Conservation (phyloP, 1,140 invertebrate species). For the Drosophila bipectinata region DNA sequence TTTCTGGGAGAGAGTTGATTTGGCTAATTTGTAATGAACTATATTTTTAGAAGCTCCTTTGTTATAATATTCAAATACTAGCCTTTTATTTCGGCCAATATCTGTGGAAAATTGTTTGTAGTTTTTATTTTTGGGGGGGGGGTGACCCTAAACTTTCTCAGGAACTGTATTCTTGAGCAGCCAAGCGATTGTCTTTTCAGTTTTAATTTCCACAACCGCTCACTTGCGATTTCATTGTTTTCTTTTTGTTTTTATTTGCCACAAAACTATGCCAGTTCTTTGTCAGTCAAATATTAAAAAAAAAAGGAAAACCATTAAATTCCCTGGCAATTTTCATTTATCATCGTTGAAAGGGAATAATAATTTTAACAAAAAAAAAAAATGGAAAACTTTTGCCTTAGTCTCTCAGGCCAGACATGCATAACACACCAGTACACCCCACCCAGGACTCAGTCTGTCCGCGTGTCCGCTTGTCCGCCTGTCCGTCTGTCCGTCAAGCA, state of each 20-base stretch:
- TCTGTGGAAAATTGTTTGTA: neutral
- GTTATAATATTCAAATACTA: neutral
- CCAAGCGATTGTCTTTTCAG: neutral
- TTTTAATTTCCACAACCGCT: slow-evolving; percentile 59
- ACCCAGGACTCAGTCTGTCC: slow-evolving; percentile 6
- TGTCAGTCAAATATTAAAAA: slow-evolving; percentile 73
- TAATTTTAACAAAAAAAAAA: neutral
- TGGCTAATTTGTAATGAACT: slow-evolving; percentile 17
- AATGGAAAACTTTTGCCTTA: neutral
- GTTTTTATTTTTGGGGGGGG: neutral
- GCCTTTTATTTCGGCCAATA: neutral
- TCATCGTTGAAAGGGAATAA: slow-evolving; percentile 31
- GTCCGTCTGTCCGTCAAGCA: slow-evolving; percentile 47
- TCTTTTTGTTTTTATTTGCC: slow-evolving; percentile 23
- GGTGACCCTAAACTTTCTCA: neutral
- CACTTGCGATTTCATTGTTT: slow-evolving; percentile 35
- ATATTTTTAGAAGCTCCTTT: slow-evolving; percentile 5
- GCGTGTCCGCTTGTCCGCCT: slow-evolving; percentile 4
- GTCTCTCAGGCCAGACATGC: neutral
- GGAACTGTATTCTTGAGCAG: neutral
- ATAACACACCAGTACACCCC: neutral
- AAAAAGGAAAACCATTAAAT: slow-evolving; percentile 44
- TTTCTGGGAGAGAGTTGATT: slow-evolving; percentile 8
- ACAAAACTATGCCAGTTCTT: slow-evolving; percentile 64
- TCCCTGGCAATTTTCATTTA: slow-evolving; percentile 72